Percentiles rank a stretch among this genome's conserved stretches.
Evolutionary conservation across 2,797 vertebrate species (phyloP).

Genomic region (Hirundo rustica): DNA sequence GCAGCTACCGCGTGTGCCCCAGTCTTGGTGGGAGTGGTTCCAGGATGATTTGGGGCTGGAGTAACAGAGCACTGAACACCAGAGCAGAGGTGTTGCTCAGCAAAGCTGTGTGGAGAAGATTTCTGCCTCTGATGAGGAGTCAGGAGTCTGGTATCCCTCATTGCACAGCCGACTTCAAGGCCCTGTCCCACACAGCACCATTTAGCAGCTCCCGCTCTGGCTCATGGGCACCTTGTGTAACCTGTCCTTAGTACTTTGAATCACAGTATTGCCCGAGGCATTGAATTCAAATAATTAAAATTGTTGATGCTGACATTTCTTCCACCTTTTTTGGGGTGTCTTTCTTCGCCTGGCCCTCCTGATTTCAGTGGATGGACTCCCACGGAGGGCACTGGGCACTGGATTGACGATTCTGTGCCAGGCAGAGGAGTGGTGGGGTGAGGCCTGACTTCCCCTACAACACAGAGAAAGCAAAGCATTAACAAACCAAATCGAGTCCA

Average conservation of each 20-base stretch:
- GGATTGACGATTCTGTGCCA: fast-evolving
- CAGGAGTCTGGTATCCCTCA: background rate
- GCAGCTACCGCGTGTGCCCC: background rate
- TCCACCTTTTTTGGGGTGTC: background rate
- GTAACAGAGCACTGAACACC: background rate
- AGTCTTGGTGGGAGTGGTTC: background rate
- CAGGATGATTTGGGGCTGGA: background rate
- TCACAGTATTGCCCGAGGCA: background rate
- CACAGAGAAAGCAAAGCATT: background rate
- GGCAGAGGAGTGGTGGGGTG: background rate
- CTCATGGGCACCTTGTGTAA: background rate
- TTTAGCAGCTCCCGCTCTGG: background rate
- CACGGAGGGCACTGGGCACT: background rate
- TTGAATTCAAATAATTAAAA: background rate
- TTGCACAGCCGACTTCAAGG: background rate
- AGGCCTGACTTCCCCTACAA: background rate
- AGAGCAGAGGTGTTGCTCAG: background rate
- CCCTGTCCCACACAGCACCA: background rate
- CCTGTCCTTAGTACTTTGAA: background rate
- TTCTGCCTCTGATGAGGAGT: background rate
- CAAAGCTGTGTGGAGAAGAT: background rate
- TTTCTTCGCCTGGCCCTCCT: background rate
- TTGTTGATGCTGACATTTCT: background rate
- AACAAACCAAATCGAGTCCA: conserved; percentile 40
- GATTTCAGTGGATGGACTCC: background rate